These are phyloP conservation scores for Holocentrus rufus DNA, from an alignment of 2,797 vertebrate species.

Conservation along the genomic window DNA sequence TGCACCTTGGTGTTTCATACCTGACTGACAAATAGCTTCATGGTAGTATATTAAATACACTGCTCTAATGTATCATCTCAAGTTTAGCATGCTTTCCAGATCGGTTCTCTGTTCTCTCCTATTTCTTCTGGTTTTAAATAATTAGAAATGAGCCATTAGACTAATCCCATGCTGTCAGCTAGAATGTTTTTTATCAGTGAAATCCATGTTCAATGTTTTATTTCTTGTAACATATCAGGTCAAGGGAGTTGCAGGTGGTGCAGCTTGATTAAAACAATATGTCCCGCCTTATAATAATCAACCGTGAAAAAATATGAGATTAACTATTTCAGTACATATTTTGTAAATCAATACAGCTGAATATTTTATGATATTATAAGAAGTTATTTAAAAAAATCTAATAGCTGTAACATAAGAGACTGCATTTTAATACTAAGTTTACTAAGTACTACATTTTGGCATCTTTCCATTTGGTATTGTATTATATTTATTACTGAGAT, in stretches of 20 bases:
- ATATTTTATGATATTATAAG: slow-evolving; percentile 69
- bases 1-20: slow-evolving; percentile 29
- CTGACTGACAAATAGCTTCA: slow-evolving; percentile 23
- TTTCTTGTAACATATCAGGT: slow-evolving; percentile 69
- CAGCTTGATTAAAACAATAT: slow-evolving; percentile 51
- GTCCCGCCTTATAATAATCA: slow-evolving; percentile 53
- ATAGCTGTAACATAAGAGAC: slow-evolving; percentile 63
- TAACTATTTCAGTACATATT: slow-evolving; percentile 69
- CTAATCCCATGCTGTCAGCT: slow-evolving; percentile 32
- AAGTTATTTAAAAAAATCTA: slow-evolving; percentile 50
- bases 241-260: slow-evolving; percentile 48
- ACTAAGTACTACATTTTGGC: slow-evolving; percentile 10
- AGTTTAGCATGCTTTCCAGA: slow-evolving; percentile 65
- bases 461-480: slow-evolving; percentile 61
- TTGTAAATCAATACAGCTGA: slow-evolving; percentile 69
- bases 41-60: slow-evolving; percentile 46
- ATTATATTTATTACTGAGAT: slow-evolving; percentile 52
- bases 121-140: slow-evolving; percentile 34
- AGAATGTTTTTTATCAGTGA: slow-evolving; percentile 37
- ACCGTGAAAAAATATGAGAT: slow-evolving; percentile 47
- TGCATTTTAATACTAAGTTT: slow-evolving; percentile 37
- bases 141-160: slow-evolving; percentile 25
- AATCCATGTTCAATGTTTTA: slow-evolving; percentile 43
- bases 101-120: slow-evolving; percentile 28
- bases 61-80: slow-evolving; percentile 48